Percentiles rank a stretch among this genome's conserved stretches.
Conservation (phyloP, 2,888 invertebrate species). For the Epinotia nisella region DNA sequence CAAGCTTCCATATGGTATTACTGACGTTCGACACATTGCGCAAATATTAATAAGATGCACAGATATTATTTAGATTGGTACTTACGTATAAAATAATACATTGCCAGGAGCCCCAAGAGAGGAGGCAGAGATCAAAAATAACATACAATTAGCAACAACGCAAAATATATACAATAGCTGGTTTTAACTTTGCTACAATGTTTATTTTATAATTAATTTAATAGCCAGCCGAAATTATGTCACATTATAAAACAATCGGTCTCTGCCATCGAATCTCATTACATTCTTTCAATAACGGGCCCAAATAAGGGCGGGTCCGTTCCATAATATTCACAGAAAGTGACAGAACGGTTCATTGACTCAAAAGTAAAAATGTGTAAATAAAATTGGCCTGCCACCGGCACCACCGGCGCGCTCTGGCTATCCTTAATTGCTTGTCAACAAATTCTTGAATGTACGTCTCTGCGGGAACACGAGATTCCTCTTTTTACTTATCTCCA, state of each 20-base stretch:
- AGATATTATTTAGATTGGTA: no score
- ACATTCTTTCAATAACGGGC: not conserved
- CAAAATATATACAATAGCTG: no score
- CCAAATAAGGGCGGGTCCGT: not conserved
- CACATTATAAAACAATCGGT: conserved; percentile 7
- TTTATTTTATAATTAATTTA: not conserved
- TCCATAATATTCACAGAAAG: conserved; percentile 15
- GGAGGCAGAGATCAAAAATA: not conserved
- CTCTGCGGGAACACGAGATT: conserved; percentile 68
- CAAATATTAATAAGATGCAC: conserved; percentile 3
- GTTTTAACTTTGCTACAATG: no score
- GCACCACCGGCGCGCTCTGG: conserved; percentile 55
- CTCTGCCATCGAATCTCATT: not conserved
- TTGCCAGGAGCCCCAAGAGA: no score
- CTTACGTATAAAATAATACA: no score
- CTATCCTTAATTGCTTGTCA: conserved; percentile 78
- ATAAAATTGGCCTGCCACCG: conserved; percentile 56
- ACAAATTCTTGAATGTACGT: conserved; percentile 78
- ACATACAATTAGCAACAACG: not conserved
- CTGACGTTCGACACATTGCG: not conserved
- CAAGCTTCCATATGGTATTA: conserved; percentile 15
- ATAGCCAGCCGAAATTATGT: conserved; percentile 10
- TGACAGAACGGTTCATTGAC: conserved; percentile 49
- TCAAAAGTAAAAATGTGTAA: conserved; percentile 52
- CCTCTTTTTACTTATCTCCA: conserved; percentile 67